Percentiles rank a stretch among this genome's conserved stretches.
phyloP scores from a whole-genome alignment of 2,113 vertebrate species.

The Thomomys bottae region DNA sequence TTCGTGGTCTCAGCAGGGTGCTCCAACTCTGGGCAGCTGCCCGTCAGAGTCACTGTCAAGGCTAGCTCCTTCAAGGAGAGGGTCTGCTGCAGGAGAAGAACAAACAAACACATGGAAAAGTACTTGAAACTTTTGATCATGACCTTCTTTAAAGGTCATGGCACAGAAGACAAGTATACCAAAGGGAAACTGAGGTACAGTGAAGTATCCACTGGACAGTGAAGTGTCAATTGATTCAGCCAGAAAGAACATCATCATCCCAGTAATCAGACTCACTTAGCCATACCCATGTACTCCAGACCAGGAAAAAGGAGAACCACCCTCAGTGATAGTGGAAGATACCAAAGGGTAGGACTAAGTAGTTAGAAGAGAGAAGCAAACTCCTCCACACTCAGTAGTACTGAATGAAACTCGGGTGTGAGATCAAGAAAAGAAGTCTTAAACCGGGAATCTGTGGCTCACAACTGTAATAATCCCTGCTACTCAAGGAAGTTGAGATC shows the following conservation, averaged over 20 bases:
- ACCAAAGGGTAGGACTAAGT: rapidly evolving
- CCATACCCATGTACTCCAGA: not conserved
- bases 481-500: too few relatives aligned
- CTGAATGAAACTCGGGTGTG: not conserved
- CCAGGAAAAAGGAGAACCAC: not conserved
- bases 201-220: not conserved
- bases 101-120: conserved; percentile 75
- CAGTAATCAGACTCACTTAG: not conserved
- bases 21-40: conserved; percentile 33
- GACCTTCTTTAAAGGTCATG: conserved; percentile 23
- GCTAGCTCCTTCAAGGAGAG: conserved; percentile 73
- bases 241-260: not conserved
- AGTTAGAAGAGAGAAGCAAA: not conserved
- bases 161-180: not conserved
- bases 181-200: conserved; percentile 66
- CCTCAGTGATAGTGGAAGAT: not conserved
- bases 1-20: conserved; percentile 61
- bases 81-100: conserved; percentile 55
- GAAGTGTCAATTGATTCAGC: too few relatives aligned
- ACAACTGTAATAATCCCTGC: too few relatives aligned
- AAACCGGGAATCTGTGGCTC: too few relatives aligned
- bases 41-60: conserved; percentile 56
- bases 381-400: not conserved
- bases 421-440: not conserved
- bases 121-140: conserved; percentile 71